Percentiles rank a stretch among this genome's conserved stretches.
Evolutionary conservation across 2,797 vertebrate genomes (phyloP).

Genomic region (Rhinogobio ventralis): DNA sequence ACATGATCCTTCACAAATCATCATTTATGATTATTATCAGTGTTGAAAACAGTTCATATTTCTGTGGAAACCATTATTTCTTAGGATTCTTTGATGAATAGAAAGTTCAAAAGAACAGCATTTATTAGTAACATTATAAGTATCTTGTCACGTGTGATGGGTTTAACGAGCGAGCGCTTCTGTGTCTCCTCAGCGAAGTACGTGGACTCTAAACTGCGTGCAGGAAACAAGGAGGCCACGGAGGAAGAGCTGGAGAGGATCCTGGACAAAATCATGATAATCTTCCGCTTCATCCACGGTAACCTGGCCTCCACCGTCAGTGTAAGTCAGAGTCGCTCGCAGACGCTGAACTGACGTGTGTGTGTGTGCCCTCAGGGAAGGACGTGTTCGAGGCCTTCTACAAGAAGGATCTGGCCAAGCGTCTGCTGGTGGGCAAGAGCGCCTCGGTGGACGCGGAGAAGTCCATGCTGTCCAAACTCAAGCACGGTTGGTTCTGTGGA

Average conservation of each 20-base stretch:
- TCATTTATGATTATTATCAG: background rate
- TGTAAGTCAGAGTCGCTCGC: background rate
- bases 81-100: background rate
- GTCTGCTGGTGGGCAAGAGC: constrained; percentile 96
- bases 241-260: constrained; percentile 98
- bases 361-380: constrained; percentile 80
- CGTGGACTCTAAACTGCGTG: constrained; percentile 96
- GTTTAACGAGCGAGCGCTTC: background rate
- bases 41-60: background rate
- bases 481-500: constrained; percentile 83
- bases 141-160: background rate
- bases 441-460: constrained; percentile 99
- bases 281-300: constrained; percentile 99
- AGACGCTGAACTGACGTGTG: background rate
- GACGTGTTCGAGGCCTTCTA: constrained; percentile 99
- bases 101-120: background rate
- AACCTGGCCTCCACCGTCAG: constrained; percentile 45
- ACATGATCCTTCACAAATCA: no score
- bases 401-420: constrained; percentile 98
- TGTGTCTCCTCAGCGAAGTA: constrained; percentile 87
- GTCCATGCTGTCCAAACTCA: constrained; percentile 99
- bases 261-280: constrained; percentile 99
- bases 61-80: background rate
- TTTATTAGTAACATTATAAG: background rate
- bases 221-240: constrained; percentile 98